These are phyloP conservation scores for Micronycteris hirsuta DNA, from an alignment of 2,113 vertebrate genomes.

Conservation along the genomic window DNA sequence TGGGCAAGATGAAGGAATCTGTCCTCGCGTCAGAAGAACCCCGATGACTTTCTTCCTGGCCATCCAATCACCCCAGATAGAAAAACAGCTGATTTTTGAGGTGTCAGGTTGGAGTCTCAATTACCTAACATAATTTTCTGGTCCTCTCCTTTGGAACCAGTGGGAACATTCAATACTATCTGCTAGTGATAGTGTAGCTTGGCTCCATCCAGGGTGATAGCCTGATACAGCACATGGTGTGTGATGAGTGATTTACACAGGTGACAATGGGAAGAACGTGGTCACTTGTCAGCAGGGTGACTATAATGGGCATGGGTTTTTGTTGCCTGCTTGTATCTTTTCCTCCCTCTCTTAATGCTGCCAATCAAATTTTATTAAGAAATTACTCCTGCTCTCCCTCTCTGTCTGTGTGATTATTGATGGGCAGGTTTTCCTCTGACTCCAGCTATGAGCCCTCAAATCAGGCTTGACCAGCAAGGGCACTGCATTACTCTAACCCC, in stretches of 20 bases:
- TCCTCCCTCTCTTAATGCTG: not conserved
- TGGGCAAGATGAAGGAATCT: not conserved
- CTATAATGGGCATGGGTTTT: not conserved
- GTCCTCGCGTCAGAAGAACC: not conserved
- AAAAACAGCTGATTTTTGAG: not conserved
- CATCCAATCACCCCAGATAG: not conserved
- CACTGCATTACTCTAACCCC: not conserved
- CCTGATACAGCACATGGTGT: not conserved
- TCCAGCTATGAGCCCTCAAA: not conserved
- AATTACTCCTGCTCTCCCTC: not conserved
- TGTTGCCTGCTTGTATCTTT: not conserved
- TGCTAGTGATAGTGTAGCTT: not conserved
- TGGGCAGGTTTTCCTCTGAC: not conserved
- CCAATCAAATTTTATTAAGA: not conserved
- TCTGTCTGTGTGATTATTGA: not conserved
- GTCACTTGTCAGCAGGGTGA: not conserved
- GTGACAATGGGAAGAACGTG: not conserved
- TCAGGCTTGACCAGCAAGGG: not conserved
- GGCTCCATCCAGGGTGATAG: not conserved
- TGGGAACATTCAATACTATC: not conserved
- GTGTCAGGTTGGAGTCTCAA: not conserved
- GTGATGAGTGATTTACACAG: not conserved
- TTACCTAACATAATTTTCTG: not conserved
- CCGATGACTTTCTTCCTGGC: not conserved
- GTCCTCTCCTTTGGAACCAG: not conserved